A percentile compares a stretch with the other conserved stretches of the same genome.
phyloP scores from a whole-genome alignment of 1,140 invertebrate species.

The Adelges cooleyi region DNA sequence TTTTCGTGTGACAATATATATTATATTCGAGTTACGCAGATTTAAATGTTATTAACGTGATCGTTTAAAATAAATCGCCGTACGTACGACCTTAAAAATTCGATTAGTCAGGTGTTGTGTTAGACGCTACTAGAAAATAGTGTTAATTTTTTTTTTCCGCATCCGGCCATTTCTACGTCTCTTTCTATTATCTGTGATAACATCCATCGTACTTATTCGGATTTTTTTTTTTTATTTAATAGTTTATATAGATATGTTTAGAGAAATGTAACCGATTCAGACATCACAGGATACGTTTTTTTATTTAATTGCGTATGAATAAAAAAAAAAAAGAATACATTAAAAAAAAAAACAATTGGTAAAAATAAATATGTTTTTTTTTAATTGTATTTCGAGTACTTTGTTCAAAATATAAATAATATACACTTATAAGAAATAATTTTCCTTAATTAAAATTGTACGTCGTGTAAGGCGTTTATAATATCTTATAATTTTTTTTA shows the following conservation, averaged over 20 bases:
- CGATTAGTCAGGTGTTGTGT: conserved; percentile 1
- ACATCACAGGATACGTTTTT: background rate
- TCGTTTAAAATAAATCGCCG: background rate
- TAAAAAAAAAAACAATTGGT: too few relatives aligned
- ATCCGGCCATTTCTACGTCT: conserved; percentile 1
- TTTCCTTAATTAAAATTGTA: too few relatives aligned
- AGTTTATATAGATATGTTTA: background rate
- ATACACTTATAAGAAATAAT: too few relatives aligned
- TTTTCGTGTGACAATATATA: background rate
- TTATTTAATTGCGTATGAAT: too few relatives aligned
- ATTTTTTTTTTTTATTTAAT: conserved; percentile 19
- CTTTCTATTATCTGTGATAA: conserved; percentile 21
- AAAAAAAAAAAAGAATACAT: too few relatives aligned
- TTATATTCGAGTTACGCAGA: background rate
- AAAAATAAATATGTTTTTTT: too few relatives aligned
- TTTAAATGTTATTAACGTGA: conserved; percentile 11
- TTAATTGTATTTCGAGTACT: too few relatives aligned
- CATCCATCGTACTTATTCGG: conserved; percentile 18
- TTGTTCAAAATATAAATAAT: too few relatives aligned
- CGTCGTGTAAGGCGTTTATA: too few relatives aligned
- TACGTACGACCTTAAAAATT: conserved; percentile 4
- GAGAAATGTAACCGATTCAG: background rate
- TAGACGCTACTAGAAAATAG: too few relatives aligned
- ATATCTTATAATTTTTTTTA: too few relatives aligned
- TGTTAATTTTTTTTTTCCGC: background rate